Evolutionary conservation across 2,888 invertebrate species (phyloP).

Genomic region (Cheiracanthium punctorium): DNA sequence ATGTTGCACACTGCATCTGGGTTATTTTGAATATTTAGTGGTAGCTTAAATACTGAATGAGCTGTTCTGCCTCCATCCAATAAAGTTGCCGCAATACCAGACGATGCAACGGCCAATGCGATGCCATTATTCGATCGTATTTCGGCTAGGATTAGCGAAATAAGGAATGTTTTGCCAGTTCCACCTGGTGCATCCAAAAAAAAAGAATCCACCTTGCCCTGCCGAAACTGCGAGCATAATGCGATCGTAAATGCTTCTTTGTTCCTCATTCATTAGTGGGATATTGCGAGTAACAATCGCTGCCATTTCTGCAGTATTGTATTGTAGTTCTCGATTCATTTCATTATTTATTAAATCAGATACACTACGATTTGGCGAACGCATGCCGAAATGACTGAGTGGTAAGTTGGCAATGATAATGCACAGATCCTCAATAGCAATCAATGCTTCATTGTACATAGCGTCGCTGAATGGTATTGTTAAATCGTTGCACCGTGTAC

Average conservation of each 20-base stretch:
- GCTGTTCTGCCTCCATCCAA: not conserved
- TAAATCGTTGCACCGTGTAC: slow-evolving; percentile 27
- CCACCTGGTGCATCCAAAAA: not conserved
- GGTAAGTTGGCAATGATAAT: slow-evolving; percentile 31
- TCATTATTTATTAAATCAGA: not conserved
- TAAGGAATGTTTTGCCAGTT: not conserved
- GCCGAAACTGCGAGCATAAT: too few species aligned
- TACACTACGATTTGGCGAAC: too few species aligned
- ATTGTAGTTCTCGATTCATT: slow-evolving; percentile 24
- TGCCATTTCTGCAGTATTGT: slow-evolving; percentile 25
- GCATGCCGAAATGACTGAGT: not conserved
- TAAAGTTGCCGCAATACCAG: not conserved
- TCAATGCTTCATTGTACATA: slow-evolving; percentile 51
- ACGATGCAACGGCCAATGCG: not conserved
- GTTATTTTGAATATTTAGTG: not conserved
- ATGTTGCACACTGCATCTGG: not conserved
- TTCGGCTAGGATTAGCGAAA: not conserved
- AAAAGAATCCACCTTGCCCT: too few species aligned
- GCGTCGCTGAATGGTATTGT: slow-evolving; percentile 37
- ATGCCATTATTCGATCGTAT: not conserved
- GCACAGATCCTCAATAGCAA: slow-evolving; percentile 42
- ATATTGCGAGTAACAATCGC: slow-evolving; percentile 34
- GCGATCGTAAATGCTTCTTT: slow-evolving; percentile 1
- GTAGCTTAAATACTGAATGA: not conserved
- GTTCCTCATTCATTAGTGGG: slow-evolving; percentile 28